Conservation (phyloP, 53 echinoderm and acorn worm genomes). For the Zoroaster sp. region DNA sequence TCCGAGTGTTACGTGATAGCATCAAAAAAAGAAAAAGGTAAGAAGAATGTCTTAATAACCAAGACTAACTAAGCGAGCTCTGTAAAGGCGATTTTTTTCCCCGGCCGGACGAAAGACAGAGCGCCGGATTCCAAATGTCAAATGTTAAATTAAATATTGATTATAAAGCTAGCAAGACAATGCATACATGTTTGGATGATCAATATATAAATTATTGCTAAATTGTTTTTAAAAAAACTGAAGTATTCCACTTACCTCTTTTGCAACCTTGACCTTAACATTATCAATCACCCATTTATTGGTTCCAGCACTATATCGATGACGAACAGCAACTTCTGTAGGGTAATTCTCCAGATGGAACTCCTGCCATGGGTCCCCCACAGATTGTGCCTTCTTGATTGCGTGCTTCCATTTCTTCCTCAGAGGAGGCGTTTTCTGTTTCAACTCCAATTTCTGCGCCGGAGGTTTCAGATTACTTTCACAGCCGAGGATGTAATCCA, state of each 20-base stretch:
- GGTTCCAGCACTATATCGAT: slow-evolving; percentile 82
- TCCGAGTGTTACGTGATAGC: too few relatives aligned
- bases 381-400: slow-evolving; percentile 55
- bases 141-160: too few relatives aligned
- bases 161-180: too few relatives aligned
- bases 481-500: slow-evolving; percentile 4
- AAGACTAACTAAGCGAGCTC: too few relatives aligned
- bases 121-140: too few relatives aligned
- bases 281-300: slow-evolving; percentile 81
- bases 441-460: background rate
- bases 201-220: too few relatives aligned
- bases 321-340: slow-evolving; percentile 70
- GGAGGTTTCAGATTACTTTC: slow-evolving; percentile 4
- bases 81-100: too few relatives aligned
- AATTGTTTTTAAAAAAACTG: background rate
- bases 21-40: too few relatives aligned
- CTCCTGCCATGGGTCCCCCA: slow-evolving; percentile 82
- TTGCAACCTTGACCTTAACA: slow-evolving; percentile 78
- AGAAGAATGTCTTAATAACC: too few relatives aligned
- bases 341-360: slow-evolving; percentile 82
- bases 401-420: slow-evolving; percentile 78
- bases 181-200: too few relatives aligned
- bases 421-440: slow-evolving; percentile 38
- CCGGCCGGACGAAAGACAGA: too few relatives aligned
- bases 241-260: slow-evolving; percentile 62